These are phyloP conservation scores for Byasa hedistus DNA, from an alignment of 2,888 invertebrate genomes.

Conservation along the genomic window DNA sequence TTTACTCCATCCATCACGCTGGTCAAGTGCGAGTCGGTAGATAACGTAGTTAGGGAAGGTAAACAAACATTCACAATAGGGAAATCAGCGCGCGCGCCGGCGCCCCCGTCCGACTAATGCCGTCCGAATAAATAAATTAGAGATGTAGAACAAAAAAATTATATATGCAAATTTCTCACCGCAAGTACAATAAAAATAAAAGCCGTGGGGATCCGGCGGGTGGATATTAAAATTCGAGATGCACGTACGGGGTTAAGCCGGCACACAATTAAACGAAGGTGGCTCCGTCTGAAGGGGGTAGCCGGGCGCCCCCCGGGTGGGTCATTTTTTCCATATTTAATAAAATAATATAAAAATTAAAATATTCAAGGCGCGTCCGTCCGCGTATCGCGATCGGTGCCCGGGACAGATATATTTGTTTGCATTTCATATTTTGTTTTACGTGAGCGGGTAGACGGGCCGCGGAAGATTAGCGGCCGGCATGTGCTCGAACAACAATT, in stretches of 20 bases:
- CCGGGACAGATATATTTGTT: conserved; percentile 55
- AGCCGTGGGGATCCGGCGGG: conserved; percentile 51
- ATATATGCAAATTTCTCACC: conserved; percentile 55
- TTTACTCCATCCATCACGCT: too few species aligned
- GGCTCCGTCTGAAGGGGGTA: conserved; percentile 50
- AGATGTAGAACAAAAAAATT: conserved; percentile 38
- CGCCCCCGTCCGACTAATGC: conserved; percentile 22
- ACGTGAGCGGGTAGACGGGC: conserved; percentile 65
- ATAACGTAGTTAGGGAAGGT: neutral
- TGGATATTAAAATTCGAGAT: conserved; percentile 72
- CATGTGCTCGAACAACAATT: conserved; percentile 69
- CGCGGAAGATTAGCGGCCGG: conserved; percentile 61
- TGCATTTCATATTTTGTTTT: conserved; percentile 54
- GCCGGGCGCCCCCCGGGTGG: conserved; percentile 33
- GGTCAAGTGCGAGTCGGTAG: too few species aligned
- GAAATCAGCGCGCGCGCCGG: too few species aligned
- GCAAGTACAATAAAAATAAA: conserved; percentile 68
- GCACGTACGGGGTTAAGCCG: conserved; percentile 43
- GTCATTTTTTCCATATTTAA: conserved; percentile 60
- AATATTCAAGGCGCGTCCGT: conserved; percentile 70
- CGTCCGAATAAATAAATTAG: conserved; percentile 42
- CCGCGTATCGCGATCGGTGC: conserved; percentile 76
- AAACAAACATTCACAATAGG: conserved; percentile 10
- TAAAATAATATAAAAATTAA: conserved; percentile 70
- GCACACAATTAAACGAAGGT: conserved; percentile 51